Evolutionary conservation across 2,888 invertebrate genomes (phyloP).

Genomic region (Parthenolecanium corni): DNA sequence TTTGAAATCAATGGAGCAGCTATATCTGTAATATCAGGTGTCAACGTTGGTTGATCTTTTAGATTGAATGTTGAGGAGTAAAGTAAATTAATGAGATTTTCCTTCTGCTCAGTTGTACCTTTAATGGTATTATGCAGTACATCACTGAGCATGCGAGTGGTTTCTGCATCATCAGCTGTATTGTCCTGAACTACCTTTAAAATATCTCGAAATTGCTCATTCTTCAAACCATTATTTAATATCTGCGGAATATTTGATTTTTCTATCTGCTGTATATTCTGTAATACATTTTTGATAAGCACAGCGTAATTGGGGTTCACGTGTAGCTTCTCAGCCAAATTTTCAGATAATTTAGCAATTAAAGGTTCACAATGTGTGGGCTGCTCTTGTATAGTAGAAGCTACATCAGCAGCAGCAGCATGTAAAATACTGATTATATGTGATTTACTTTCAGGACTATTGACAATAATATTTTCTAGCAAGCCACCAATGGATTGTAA

Average conservation of each 20-base stretch:
- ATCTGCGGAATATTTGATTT: neutral
- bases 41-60: too few species aligned
- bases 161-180: neutral
- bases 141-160: neutral
- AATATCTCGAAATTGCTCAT: too few species aligned
- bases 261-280: neutral
- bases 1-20: too few species aligned
- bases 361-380: conserved; percentile 33
- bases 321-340: neutral
- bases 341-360: neutral
- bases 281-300: neutral
- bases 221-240: too few species aligned
- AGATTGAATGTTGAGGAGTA: too few species aligned
- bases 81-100: too few species aligned
- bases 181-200: neutral
- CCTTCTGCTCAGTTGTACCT: neutral
- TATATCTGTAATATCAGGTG: too few species aligned
- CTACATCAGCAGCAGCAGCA: neutral
- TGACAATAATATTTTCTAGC: neutral
- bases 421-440: neutral
- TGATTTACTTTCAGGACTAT: neutral
- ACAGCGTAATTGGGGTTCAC: neutral
- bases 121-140: neutral
- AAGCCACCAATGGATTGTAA: neutral
- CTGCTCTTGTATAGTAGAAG: conserved; percentile 33